A percentile compares a stretch with the other conserved stretches of the same genome.
These are phyloP conservation scores for Ochotona princeps DNA, from an alignment of 2,113 vertebrate genomes.

Conservation along the genomic window DNA sequence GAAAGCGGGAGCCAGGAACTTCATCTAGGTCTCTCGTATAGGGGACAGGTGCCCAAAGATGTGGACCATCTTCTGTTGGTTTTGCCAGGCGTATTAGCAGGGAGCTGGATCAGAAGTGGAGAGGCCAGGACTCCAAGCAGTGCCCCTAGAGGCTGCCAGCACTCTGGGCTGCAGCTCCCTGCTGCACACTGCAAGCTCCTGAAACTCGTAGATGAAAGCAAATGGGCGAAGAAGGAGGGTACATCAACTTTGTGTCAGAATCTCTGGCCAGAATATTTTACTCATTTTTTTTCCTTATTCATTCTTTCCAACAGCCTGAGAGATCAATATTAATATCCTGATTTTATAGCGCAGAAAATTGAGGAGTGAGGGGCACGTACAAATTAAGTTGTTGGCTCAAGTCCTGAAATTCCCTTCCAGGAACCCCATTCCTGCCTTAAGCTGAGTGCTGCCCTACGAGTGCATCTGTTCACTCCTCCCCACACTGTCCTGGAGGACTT, in stretches of 20 bases:
- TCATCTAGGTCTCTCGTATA: too few relatives aligned
- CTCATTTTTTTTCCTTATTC: background rate
- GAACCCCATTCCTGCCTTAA: background rate
- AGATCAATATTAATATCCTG: background rate
- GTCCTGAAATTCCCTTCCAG: background rate
- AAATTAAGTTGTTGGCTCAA: background rate
- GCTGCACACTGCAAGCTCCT: too few relatives aligned
- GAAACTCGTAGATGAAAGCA: background rate
- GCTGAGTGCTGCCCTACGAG: background rate
- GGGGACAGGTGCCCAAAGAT: too few relatives aligned
- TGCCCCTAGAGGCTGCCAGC: too few relatives aligned
- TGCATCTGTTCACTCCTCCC: background rate
- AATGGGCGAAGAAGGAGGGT: too few relatives aligned
- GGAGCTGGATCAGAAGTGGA: too few relatives aligned
- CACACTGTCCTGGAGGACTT: background rate
- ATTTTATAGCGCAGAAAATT: slow-evolving; percentile 1
- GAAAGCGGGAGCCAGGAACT: too few relatives aligned
- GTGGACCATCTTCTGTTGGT: too few relatives aligned
- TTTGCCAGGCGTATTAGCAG: too few relatives aligned
- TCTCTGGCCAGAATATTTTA: background rate
- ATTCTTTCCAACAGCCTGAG: background rate
- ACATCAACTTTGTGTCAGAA: background rate
- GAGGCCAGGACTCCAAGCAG: too few relatives aligned
- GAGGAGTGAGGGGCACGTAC: background rate
- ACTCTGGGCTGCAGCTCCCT: too few relatives aligned